These are phyloP conservation scores for Microplitis deprimator DNA, from an alignment of 2,888 invertebrate species.

Conservation along the genomic window DNA sequence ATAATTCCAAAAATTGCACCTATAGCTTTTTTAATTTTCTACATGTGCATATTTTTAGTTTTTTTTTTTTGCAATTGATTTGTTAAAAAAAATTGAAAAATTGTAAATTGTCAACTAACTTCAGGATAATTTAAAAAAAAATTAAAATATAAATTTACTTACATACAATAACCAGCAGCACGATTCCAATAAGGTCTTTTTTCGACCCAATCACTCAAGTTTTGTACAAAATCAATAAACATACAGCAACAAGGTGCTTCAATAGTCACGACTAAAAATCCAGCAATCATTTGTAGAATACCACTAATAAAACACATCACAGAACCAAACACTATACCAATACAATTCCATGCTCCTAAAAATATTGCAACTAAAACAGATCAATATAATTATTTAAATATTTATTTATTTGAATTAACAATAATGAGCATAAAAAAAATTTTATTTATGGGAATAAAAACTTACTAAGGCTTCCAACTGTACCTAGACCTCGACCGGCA, in stretches of 20 bases:
- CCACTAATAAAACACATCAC: constrained; percentile 83
- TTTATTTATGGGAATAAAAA: constrained; percentile 56
- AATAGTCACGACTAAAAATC: constrained; percentile 88
- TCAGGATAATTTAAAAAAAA: background rate
- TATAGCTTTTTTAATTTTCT: no score
- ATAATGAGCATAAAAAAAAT: background rate
- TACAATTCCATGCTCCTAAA: constrained; percentile 84
- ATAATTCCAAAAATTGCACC: no score
- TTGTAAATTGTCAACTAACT: background rate
- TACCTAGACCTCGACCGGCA: constrained; percentile 86
- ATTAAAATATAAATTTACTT: constrained; percentile 70
- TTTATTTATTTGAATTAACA: background rate
- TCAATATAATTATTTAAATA: constrained; percentile 33
- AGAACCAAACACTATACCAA: constrained; percentile 77
- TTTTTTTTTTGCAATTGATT: no score
- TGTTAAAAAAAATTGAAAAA: no score
- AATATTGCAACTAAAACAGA: constrained; percentile 84
- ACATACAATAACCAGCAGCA: constrained; percentile 88
- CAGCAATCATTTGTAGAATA: constrained; percentile 90
- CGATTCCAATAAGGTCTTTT: constrained; percentile 91
- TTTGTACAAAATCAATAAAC: constrained; percentile 95
- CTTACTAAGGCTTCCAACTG: constrained; percentile 88
- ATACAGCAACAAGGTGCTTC: constrained; percentile 98
- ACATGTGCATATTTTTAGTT: no score
- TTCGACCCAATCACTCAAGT: constrained; percentile 87